Conservation (phyloP, 1,140 invertebrate genomes). For the Calephelis virginiensis region DNA sequence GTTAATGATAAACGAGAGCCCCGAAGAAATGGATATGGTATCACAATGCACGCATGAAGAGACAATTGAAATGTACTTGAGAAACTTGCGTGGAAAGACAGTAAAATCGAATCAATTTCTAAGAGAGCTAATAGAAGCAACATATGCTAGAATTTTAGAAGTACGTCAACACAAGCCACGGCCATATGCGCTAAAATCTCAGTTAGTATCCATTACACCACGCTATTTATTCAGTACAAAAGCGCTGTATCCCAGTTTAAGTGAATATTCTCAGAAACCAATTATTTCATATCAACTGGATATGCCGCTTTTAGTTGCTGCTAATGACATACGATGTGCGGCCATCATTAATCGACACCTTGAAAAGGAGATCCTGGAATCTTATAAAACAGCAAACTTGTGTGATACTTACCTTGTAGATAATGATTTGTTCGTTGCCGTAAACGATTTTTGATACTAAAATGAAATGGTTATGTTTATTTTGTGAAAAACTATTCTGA, state of each 20-base stretch:
- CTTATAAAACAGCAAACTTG: too few species aligned
- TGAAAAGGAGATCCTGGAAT: not conserved
- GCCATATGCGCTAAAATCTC: conserved; percentile 35
- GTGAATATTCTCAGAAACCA: conserved; percentile 28
- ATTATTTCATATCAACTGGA: conserved; percentile 38
- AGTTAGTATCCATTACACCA: conserved; percentile 29
- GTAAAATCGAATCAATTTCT: conserved; percentile 50
- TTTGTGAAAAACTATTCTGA: too few species aligned
- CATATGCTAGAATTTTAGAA: conserved; percentile 37
- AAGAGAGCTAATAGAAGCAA: conserved; percentile 38
- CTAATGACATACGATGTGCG: conserved; percentile 44
- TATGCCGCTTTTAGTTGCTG: conserved; percentile 26
- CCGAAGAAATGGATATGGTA: too few species aligned
- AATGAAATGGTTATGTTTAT: too few species aligned
- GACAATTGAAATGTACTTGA: too few species aligned
- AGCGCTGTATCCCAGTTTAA: not conserved
- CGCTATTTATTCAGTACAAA: not conserved
- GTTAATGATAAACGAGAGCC: too few species aligned
- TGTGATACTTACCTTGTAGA: too few species aligned
- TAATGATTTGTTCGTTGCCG: too few species aligned
- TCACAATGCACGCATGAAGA: too few species aligned
- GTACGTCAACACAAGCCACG: conserved; percentile 27
- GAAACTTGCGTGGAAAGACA: too few species aligned
- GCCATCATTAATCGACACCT: conserved; percentile 49
- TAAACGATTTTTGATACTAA: too few species aligned